Percentiles rank a stretch among this genome's conserved stretches.
These are phyloP conservation scores for Penaeus japonicus DNA, from an alignment of 1,140 invertebrate genomes.

Conservation along the genomic window DNA sequence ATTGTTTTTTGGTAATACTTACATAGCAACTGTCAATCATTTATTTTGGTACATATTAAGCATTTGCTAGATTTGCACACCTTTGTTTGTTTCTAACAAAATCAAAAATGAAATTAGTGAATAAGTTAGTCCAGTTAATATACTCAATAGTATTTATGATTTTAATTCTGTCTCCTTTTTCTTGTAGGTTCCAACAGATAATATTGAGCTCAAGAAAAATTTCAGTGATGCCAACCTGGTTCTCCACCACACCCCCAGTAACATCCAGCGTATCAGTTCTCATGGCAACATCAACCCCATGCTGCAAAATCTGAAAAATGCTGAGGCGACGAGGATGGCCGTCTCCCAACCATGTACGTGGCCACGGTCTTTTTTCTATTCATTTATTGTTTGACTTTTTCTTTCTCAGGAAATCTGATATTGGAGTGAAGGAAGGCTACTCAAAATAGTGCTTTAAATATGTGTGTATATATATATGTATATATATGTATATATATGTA, in stretches of 20 bases:
- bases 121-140: no score
- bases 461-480: not conserved
- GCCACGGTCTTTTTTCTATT: not conserved
- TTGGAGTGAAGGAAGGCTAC: no score
- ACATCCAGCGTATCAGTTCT: constrained; percentile 44
- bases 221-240: constrained; percentile 39
- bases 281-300: constrained; percentile 44
- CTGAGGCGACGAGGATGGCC: constrained; percentile 46
- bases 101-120: no score
- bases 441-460: not conserved
- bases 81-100: no score
- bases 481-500: not conserved
- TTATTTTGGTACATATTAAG: no score
- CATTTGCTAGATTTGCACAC: no score
- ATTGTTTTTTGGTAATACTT: no score
- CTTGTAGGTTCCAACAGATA: not conserved
- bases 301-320: constrained; percentile 16
- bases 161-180: not conserved
- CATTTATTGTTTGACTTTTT: no score
- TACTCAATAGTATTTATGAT: not conserved
- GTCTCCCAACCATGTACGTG: constrained; percentile 44
- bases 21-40: no score
- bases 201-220: constrained; percentile 18
- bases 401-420: no score
- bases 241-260: constrained; percentile 6